Percentiles rank a stretch among this genome's conserved stretches.
Conservation (phyloP, 2,888 invertebrate species). For the Actias luna region DNA sequence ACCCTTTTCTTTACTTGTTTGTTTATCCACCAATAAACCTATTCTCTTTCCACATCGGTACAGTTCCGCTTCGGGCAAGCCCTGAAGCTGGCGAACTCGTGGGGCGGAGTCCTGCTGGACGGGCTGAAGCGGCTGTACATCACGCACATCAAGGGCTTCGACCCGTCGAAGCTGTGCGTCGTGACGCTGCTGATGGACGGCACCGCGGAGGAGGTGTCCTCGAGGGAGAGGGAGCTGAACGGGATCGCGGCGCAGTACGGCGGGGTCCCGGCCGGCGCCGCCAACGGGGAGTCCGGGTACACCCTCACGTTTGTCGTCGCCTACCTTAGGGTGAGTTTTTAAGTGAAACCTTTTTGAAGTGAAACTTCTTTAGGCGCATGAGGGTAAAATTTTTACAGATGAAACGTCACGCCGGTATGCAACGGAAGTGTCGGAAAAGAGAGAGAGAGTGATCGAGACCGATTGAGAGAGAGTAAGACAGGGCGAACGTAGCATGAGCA, state of each 20-base stretch:
- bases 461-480: too few species aligned
- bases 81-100: conserved; percentile 82
- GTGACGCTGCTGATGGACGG: conserved; percentile 98
- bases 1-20: too few species aligned
- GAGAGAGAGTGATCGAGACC: too few species aligned
- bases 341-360: neutral
- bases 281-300: conserved; percentile 97
- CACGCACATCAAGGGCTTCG: conserved; percentile 93
- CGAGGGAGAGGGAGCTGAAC: conserved; percentile 84
- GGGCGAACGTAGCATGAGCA: too few species aligned
- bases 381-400: too few species aligned
- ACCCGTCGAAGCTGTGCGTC: conserved; percentile 90
- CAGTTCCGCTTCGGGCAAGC: conserved; percentile 96
- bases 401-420: too few species aligned
- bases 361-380: too few species aligned
- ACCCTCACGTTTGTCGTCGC: conserved; percentile 98
- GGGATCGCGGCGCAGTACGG: conserved; percentile 88
- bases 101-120: conserved; percentile 87
- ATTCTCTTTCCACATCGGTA: too few species aligned
- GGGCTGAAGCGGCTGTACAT: conserved; percentile 93
- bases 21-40: too few species aligned
- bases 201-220: conserved; percentile 85
- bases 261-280: conserved; percentile 95
- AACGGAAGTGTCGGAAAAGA: too few species aligned
- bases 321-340: conserved; percentile 90